phyloP scores from a whole-genome alignment of 2,113 vertebrate species.

The Leucoraja erinaceus region DNA sequence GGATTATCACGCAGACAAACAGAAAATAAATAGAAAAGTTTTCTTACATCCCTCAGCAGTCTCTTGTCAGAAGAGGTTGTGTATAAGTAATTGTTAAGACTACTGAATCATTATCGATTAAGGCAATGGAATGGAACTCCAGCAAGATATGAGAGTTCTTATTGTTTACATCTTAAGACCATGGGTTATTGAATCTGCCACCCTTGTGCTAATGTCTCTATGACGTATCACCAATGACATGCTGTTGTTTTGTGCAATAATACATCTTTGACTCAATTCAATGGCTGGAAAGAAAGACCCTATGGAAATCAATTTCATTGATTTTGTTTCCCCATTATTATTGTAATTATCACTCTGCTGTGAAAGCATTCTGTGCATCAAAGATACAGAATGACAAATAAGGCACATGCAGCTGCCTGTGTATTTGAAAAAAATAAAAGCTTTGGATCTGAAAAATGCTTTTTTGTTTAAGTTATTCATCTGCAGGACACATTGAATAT shows the following conservation, averaged over 20 bases:
- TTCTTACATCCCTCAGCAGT: neutral
- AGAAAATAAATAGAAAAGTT: neutral
- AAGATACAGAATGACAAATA: neutral
- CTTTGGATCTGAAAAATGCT: neutral
- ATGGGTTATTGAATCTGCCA: constrained; percentile 32
- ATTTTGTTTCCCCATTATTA: neutral
- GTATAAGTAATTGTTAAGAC: neutral
- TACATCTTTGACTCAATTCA: neutral
- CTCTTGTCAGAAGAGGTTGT: neutral
- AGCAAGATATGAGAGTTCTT: constrained; percentile 4
- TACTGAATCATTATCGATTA: constrained; percentile 24
- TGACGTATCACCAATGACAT: constrained; percentile 30
- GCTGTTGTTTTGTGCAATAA: neutral
- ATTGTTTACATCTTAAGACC: constrained; percentile 29
- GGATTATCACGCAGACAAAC: neutral
- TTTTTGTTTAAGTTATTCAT: no score
- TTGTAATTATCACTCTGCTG: neutral
- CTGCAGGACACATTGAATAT: no score
- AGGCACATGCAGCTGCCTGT: neutral
- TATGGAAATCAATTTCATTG: constrained; percentile 24
- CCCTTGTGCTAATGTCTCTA: constrained; percentile 21
- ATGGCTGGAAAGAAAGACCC: neutral
- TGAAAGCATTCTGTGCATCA: neutral
- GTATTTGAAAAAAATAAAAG: neutral
- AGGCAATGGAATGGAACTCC: neutral